Percentiles rank a stretch among this genome's conserved stretches.
phyloP scores from a whole-genome alignment of 92 coral and sea anemone genomes.

The Ricordea florida region DNA sequence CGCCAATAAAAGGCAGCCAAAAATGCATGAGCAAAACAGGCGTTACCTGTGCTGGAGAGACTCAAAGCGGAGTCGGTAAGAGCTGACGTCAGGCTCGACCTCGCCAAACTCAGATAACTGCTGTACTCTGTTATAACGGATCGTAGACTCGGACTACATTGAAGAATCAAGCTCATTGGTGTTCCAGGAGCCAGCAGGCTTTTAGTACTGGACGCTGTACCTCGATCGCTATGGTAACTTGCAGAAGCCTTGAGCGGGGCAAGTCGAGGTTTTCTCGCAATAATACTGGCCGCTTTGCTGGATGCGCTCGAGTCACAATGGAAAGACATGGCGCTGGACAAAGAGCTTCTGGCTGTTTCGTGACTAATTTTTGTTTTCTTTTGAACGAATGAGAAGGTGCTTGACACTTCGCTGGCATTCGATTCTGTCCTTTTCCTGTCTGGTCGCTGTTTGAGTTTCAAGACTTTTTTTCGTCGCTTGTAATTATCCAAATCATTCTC shows the following conservation, averaged over 20 bases:
- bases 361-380: not conserved
- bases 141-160: constrained; percentile 59
- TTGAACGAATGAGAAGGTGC: not conserved
- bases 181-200: constrained; percentile 61
- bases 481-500: constrained; percentile 27
- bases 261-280: not conserved
- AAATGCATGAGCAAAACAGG: too few relatives aligned
- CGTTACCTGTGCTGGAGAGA: constrained; percentile 35
- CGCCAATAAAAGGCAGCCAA: too few relatives aligned
- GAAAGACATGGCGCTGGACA: constrained; percentile 18
- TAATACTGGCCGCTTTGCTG: not conserved
- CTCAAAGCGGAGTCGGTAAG: constrained; percentile 36
- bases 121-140: constrained; percentile 68
- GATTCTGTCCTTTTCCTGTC: constrained; percentile 19
- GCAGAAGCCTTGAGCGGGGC: constrained; percentile 38
- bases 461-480: constrained; percentile 54
- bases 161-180: constrained; percentile 49
- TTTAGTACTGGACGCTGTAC: constrained; percentile 26
- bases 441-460: constrained; percentile 68
- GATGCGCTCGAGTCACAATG: constrained; percentile 22
- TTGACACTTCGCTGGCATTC: constrained; percentile 41
- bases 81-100: constrained; percentile 26
- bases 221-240: constrained; percentile 47
- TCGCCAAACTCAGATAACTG: constrained; percentile 58
- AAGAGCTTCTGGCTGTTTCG: not conserved